A percentile compares a stretch with the other conserved stretches of the same genome.
These are phyloP conservation scores for Hemiscyllium ocellatum DNA, from an alignment of 2,113 vertebrate species.

Conservation along the genomic window DNA sequence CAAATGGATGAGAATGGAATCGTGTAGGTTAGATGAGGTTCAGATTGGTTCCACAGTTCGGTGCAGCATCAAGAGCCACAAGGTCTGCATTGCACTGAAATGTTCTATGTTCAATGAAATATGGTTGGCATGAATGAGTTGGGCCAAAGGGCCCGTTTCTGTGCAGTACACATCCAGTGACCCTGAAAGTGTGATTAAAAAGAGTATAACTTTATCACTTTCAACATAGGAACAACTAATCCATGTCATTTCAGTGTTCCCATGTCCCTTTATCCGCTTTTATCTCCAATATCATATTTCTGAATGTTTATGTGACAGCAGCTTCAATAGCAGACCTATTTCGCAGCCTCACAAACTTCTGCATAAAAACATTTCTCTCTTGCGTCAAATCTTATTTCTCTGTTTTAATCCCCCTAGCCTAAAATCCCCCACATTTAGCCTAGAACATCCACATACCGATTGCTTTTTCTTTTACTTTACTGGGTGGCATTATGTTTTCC, in stretches of 20 bases:
- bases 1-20: too few species aligned
- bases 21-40: too few species aligned
- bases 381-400: neutral
- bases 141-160: too few species aligned
- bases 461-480: neutral
- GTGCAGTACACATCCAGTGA: neutral
- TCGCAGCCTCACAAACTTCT: neutral
- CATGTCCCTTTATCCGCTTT: neutral
- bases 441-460: neutral
- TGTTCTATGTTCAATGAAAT: too few species aligned
- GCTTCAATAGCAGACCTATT: neutral
- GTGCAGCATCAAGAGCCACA: too few species aligned
- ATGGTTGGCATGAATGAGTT: too few species aligned
- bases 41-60: too few species aligned
- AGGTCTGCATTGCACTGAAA: too few species aligned
- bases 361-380: neutral
- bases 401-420: neutral
- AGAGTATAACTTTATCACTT: neutral
- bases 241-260: neutral
- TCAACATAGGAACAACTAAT: neutral
- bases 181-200: neutral
- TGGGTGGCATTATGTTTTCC: neutral
- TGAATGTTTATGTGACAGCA: neutral
- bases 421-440: neutral
- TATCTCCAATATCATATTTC: neutral